Base-by-base conservation (phyloP, 2,888 invertebrate genomes). In the Drosophila austrosaltans region DNA sequence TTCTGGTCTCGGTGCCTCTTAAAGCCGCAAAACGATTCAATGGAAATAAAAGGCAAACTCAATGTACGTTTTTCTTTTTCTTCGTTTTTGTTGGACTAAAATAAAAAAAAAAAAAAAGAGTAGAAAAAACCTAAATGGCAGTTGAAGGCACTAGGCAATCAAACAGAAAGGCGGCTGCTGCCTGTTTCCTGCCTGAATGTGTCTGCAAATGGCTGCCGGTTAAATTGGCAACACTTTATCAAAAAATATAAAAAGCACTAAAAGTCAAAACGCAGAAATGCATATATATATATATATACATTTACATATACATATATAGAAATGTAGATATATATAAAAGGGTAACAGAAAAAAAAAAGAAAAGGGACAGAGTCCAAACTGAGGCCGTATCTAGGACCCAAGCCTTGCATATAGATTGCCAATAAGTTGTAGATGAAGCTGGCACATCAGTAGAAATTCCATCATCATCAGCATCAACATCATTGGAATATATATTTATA, bases 171-270 rank as follows among this genome's bases (percentile, higher is more conserved):
- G 86, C 78, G 75, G 78, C 71, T 74, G 22, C 25, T 58, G 57
- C 61, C 66, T 53, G 61, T 59, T 28, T 59, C 56, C 48, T 65
- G 20, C 54, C 62, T 70, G 22, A 63, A 28, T 60, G 48, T 57
- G 12, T 66, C 60, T 77, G 66, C 73, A 86, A 86, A 86, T 84
- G 85, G 85, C 85, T 86, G 81, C 77, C 81, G 81, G 85, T 81
- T 86, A 85, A 85, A 85, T 86, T 86, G 85, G 87, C 86, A 85
- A 85, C 87, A 85, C 86, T 85, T 85, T 85, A 82, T 86, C 84
- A 86, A 85, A 85, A 86, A 83, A 85, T 83, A 84, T 84, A 83
- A 84, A 84, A 84, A 80, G 80, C 85, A 84, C 82, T 83, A 85
- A 84, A 85, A 85, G 83, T 83, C 83, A 83, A 81, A 81, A 80